Base-by-base conservation (phyloP, 2,113 vertebrate genomes). In the Noturus placidus region DNA sequence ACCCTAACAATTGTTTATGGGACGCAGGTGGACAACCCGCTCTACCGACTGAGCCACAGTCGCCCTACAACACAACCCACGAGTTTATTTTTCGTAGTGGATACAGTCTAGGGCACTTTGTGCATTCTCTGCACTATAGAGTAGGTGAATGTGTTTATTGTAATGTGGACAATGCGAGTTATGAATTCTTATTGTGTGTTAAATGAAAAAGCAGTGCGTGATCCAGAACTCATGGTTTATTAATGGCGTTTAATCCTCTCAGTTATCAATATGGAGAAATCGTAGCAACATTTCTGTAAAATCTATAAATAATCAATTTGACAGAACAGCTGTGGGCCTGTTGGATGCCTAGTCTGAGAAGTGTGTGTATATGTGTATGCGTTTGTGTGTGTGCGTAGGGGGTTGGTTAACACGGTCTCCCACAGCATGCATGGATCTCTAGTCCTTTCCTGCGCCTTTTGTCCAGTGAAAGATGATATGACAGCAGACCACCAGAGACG, bases 401-500 rank as follows among this genome's bases (percentile, higher is more conserved):
- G 90, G 85, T 88, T 72, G 69, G 83, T 86, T 86, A 80, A 86
- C 85, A 86, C 14, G 87, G 86, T 91, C 88, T 89, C 82, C 74
- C 85, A n/a, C 88, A 81, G 92, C 92, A 92, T 94, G 92, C 92
- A 91, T 89, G 87, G 91, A 89, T 92, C 91, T 91, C 91, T 1
- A 87, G 90, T 89, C 89, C 85, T 91, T 91, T 94, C 92, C 92
- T 92, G 92, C 74, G 88, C 88, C 90, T 82, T 89, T 88, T 88
- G 86, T 89, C 89, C 88, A 90, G 78, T 93, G 94, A 94, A 95
- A 95, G 91, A 91, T 89, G 92, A 95, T 92, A 92, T 87, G 90
- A 90, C 89, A 87, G 83, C 88, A 88, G 94, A 94, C 94, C 95
- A 94, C 94, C 93, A 90, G 92, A 87, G 88, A 38, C 59, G 89